Evolutionary conservation across 2,113 vertebrate genomes (phyloP).

Genomic region (Pygoscelis adeliae): DNA sequence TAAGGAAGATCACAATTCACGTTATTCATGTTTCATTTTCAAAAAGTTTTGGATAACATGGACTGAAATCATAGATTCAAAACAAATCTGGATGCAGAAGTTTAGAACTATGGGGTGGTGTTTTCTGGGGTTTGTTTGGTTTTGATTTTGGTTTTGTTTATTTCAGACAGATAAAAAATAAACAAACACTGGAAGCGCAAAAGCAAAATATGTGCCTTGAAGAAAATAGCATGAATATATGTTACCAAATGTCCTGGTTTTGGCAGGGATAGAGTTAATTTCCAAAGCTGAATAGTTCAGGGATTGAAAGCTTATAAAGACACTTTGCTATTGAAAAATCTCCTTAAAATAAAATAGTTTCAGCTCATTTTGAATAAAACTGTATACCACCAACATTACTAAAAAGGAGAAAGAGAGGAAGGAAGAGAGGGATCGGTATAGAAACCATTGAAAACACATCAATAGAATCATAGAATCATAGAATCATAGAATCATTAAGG

Average conservation of each 20-base stretch:
- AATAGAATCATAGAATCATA: too few relatives aligned
- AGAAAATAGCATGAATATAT: background rate
- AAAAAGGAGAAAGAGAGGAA: background rate
- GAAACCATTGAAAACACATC: background rate
- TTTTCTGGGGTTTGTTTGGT: background rate
- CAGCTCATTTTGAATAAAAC: background rate
- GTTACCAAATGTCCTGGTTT: background rate
- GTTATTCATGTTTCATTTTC: background rate
- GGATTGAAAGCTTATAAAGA: background rate
- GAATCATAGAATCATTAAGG: too few relatives aligned
- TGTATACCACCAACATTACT: background rate
- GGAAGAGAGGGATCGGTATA: fast-evolving
- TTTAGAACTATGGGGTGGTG: background rate
- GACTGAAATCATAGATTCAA: background rate
- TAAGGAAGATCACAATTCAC: background rate
- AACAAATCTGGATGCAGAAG: background rate
- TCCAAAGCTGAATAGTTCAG: background rate
- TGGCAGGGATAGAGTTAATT: too few relatives aligned
- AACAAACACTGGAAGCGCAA: background rate
- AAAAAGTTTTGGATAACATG: background rate
- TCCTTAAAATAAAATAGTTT: background rate
- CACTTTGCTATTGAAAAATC: background rate
- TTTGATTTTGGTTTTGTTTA: background rate
- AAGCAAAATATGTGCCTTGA: background rate
- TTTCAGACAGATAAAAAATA: background rate